Evolutionary conservation across 2,113 vertebrate genomes (phyloP), one percentile per base, ranked within the genome.

Genomic region (Sorex araneus): DNA sequence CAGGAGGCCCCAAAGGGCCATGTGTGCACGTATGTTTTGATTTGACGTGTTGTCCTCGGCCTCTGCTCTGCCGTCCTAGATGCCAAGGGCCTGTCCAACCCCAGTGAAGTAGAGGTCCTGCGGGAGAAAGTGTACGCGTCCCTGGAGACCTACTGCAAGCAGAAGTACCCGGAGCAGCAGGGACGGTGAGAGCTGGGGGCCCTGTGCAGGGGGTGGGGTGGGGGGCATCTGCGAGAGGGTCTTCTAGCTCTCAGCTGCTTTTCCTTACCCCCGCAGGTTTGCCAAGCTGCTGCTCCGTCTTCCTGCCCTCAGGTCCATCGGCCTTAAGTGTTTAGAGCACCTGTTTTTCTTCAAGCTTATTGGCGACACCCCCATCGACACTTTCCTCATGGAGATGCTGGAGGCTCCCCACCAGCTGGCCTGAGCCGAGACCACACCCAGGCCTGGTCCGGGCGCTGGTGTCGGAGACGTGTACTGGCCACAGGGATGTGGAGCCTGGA

Each of bases 291-390:
- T 99, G 89, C 98, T 99, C 19, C 98, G 99, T 21, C 98, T 99
- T 75, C 98, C 99, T 9, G 98, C 99, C 13, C 98, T 99, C 94
- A 98, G 98, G 92, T 99, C 99, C 96, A 99, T 99, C 3, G 99
- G 99, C 92, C 97, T 99, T 9, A 99, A 99, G 96, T 99, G 99
- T 96, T 97, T 99, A 96, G 99, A 99, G 97, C 99, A 99, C 96
- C 98, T 99, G 95, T 99, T 99, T 98, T 99, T 99, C 98, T 99
- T 99, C 96, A 99, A 99, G 97, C 98, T 99, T 93, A 99, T 99
- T 19, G 99, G 99, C 0, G 99, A 99, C 97, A 99, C 99, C 32
- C 99, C 99, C 93, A 99, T 99, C 1, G 99, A 99, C 97, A 99
- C 99, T 94, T 99, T 99, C 96, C 98, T 99, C 92, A 99, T 99